Evolutionary conservation across 2,113 vertebrate genomes (phyloP).

Genomic region (Tachuris rubrigastra): DNA sequence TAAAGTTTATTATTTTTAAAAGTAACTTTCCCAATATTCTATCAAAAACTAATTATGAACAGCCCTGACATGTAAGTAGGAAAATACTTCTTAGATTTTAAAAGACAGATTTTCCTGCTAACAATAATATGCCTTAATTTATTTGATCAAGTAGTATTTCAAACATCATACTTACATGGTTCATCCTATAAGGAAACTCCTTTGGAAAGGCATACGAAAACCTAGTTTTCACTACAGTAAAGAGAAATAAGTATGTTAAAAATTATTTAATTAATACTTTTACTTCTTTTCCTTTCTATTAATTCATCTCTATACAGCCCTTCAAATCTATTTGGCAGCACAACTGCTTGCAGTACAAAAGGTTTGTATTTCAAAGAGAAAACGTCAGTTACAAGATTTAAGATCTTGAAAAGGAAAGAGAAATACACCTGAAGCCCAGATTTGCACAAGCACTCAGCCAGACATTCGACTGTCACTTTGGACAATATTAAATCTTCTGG

Average conservation of each 20-base stretch:
- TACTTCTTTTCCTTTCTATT: not conserved
- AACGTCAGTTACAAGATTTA: not conserved
- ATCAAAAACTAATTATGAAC: not conserved
- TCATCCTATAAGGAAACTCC: constrained; percentile 99
- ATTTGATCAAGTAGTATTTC: not conserved
- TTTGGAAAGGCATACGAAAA: constrained; percentile 99
- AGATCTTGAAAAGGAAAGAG: not conserved
- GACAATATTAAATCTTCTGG: not conserved
- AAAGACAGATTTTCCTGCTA: not conserved
- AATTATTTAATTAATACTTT: not conserved
- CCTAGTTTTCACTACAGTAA: constrained; percentile 92
- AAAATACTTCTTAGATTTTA: not conserved
- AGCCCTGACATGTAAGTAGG: not conserved
- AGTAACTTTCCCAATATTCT: not conserved
- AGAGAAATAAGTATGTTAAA: constrained; percentile 60
- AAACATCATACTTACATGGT: constrained; percentile 88
- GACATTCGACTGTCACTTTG: not conserved
- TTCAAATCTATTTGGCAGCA: not conserved
- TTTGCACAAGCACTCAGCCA: not conserved
- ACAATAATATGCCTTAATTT: not conserved
- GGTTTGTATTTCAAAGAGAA: not conserved
- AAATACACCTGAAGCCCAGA: not conserved
- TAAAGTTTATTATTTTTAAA: not conserved
- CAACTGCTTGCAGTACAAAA: not conserved
- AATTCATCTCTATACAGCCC: not conserved